These are phyloP conservation scores for Sycophila texana DNA, from an alignment of 2,888 invertebrate genomes.

Conservation along the genomic window DNA sequence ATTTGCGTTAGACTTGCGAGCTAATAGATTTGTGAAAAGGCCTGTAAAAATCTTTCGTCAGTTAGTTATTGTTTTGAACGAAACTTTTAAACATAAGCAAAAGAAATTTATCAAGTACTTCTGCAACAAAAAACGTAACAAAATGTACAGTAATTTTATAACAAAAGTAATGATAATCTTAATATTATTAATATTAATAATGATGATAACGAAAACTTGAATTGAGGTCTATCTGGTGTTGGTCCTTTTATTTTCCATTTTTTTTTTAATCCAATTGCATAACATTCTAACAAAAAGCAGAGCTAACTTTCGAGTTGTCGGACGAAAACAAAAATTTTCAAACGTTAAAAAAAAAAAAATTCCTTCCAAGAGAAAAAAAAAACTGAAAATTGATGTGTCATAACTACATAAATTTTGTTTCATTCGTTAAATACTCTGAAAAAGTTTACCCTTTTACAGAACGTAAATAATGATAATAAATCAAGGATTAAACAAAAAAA, in stretches of 20 bases:
- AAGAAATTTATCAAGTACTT: conserved; percentile 1
- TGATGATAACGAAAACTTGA: conserved; percentile 44
- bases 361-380: conserved; percentile 8
- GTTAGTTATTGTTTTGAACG: conserved; percentile 17
- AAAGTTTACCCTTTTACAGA: conserved; percentile 34
- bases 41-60: conserved; percentile 5
- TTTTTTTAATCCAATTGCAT: conserved; percentile 63
- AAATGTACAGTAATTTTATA: conserved; percentile 17
- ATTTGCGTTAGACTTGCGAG: conserved; percentile 36
- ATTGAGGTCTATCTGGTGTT: conserved; percentile 53
- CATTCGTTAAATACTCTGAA: conserved; percentile 30
- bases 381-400: conserved; percentile 10
- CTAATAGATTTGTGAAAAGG: neutral
- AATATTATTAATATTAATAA: conserved; percentile 29
- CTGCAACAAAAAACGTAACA: conserved; percentile 18
- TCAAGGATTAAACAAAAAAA: conserved; percentile 21
- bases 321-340: conserved; percentile 33
- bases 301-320: conserved; percentile 65
- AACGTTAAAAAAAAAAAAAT: conserved; percentile 10
- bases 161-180: conserved; percentile 29
- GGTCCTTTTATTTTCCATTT: conserved; percentile 62
- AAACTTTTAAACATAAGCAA: conserved; percentile 8
- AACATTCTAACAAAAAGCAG: conserved; percentile 69
- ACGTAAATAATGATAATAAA: conserved; percentile 41
- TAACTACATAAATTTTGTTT: conserved; percentile 19